Conservation (phyloP, 1,140 invertebrate genomes). For the Colletes gigas region DNA sequence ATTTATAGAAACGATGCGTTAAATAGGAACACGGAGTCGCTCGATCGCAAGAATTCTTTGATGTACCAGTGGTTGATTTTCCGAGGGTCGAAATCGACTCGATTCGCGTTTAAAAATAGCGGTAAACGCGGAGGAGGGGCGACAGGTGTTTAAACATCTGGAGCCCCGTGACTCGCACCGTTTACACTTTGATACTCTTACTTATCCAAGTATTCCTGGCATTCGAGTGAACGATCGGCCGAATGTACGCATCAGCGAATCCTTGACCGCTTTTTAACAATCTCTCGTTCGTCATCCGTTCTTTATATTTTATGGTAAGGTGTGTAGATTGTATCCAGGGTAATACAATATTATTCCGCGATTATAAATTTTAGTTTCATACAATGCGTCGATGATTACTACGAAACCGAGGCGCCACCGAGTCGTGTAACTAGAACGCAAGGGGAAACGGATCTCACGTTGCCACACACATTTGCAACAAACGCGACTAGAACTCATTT, state of each 20-base stretch:
- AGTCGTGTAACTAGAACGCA: neutral
- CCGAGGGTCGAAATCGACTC: neutral
- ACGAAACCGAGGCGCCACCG: too few species aligned
- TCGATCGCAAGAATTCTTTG: too few species aligned
- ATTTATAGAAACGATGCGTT: too few species aligned
- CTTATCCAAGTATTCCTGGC: conserved; percentile 21
- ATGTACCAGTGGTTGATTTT: neutral
- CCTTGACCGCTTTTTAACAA: conserved; percentile 34
- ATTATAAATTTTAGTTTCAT: too few species aligned
- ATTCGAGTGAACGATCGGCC: conserved; percentile 1
- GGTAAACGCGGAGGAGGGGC: conserved; percentile 3
- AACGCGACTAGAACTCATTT: neutral
- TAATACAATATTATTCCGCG: too few species aligned
- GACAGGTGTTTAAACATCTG: conserved; percentile 63
- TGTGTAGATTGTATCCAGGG: neutral
- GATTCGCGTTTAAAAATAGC: conserved; percentile 40
- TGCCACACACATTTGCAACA: neutral
- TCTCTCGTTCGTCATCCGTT: neutral
- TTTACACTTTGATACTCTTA: conserved; percentile 31
- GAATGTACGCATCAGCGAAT: neutral
- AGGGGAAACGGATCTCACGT: neutral
- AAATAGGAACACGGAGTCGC: too few species aligned
- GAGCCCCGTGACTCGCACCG: conserved; percentile 13
- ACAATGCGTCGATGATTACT: too few species aligned
- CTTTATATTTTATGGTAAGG: neutral